Conservation (phyloP, 2,888 invertebrate species). For the Zygaena filipendulae region DNA sequence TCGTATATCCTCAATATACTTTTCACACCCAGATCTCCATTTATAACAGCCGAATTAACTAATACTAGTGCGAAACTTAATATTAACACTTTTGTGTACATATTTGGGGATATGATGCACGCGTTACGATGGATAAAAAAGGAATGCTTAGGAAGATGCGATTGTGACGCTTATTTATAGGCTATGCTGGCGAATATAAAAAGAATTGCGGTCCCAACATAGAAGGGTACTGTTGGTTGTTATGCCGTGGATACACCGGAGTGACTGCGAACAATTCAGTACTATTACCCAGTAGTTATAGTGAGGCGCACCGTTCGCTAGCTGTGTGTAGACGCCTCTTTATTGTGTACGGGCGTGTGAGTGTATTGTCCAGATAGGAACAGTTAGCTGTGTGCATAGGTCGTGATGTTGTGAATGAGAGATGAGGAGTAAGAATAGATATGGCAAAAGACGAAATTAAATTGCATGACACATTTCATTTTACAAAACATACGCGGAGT, state of each 20-base stretch:
- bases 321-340: slow-evolving; percentile 16
- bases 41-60: slow-evolving; percentile 25
- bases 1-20: slow-evolving; percentile 79
- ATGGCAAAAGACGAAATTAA: no score
- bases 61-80: slow-evolving; percentile 25
- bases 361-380: no score
- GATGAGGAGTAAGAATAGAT: no score
- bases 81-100: slow-evolving; percentile 39
- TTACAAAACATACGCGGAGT: no score
- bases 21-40: slow-evolving; percentile 69
- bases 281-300: background rate
- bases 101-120: slow-evolving; percentile 28
- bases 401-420: no score
- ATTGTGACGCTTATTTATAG: slow-evolving; percentile 51
- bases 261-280: slow-evolving; percentile 3
- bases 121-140: slow-evolving; percentile 54
- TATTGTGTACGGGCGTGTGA: slow-evolving; percentile 20
- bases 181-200: slow-evolving; percentile 34
- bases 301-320: slow-evolving; percentile 3
- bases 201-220: slow-evolving; percentile 29
- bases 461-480: no score
- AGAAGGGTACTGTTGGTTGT: slow-evolving; percentile 27
- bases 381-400: no score
- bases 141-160: slow-evolving; percentile 57
- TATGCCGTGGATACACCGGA: slow-evolving; percentile 14